Base-by-base conservation (phyloP, 2,888 invertebrate genomes). In the Leptinotarsa tumamoca region DNA sequence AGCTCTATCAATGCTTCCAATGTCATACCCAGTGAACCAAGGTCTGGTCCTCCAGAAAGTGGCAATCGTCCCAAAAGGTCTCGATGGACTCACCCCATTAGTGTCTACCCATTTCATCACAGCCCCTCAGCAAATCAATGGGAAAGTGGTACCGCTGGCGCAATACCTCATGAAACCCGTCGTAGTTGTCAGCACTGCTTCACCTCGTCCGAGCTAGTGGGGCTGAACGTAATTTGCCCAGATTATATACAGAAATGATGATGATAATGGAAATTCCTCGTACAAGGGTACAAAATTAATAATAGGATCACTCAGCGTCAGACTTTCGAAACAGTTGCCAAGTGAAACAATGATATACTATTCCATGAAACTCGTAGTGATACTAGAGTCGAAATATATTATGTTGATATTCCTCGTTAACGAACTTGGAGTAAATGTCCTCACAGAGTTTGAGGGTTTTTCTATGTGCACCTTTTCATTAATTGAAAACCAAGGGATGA, bases 81-180 rank as follows among this genome's bases (percentile, higher is more conserved):
- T 94, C 17, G 80, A 80, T 52, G 77, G 75, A 4, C 77, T 80
- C n/a, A 89, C 93, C 13, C 93, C 93, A 4, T 88, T 94, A 80
- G 92, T 94, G 56, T 92, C 93, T 77, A 93, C 93, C 79, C 94
- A 94, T 85, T 90, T 94, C 81, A 90, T 94, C 80, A 91, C 92
- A 83, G 90, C 91, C 54, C 89, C 91, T 17, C 90, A 91, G 77
- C 91, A 90, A 83, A 77, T 84, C 66, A 84, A 83, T 58, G 94
- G 93, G 83, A 94, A 94, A 90, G 93, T 94, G 77, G 91, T 93
- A 82, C 91, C 93, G 75, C 89, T 93, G 73, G 91, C 93, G 80
- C 93, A 94, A 89, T 94, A 94, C 76, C 89, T 94, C 75, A 92
- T 94, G 68, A 93, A 93, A 86, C 94, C 94, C 2, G 91, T 93